phyloP scores from a whole-genome alignment of 2,888 invertebrate genomes.

The Ophion ventricosus region DNA sequence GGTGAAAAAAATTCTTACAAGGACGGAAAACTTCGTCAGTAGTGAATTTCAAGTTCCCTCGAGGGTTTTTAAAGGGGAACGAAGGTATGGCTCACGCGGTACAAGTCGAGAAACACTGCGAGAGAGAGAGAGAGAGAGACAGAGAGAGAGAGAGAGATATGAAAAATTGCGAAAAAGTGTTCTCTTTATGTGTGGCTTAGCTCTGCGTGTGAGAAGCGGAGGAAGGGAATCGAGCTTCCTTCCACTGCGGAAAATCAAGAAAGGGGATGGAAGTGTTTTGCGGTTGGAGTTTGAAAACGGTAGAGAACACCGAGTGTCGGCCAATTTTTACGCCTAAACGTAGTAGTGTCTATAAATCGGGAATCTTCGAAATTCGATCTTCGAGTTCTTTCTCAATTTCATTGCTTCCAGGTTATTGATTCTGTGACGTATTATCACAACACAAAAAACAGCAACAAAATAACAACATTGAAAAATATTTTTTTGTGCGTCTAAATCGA shows the following conservation, averaged over 20 bases:
- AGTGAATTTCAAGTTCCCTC: slow-evolving; percentile 64
- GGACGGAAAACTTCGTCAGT: slow-evolving; percentile 63
- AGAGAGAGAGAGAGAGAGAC: slow-evolving; percentile 8
- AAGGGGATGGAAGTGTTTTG: slow-evolving; percentile 7
- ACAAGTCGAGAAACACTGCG: slow-evolving; percentile 13
- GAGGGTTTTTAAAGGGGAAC: slow-evolving; percentile 56
- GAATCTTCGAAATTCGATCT: slow-evolving; percentile 9
- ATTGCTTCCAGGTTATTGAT: too few relatives aligned
- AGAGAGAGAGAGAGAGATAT: slow-evolving; percentile 8
- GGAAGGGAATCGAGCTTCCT: neutral
- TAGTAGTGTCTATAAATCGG: neutral
- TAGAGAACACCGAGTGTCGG: neutral
- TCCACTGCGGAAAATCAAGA: neutral
- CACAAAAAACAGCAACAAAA: too few relatives aligned
- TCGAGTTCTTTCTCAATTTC: too few relatives aligned
- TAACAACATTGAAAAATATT: too few relatives aligned
- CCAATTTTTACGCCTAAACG: neutral
- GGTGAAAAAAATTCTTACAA: slow-evolving; percentile 43
- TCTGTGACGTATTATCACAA: too few relatives aligned
- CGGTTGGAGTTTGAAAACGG: neutral
- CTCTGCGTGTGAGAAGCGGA: slow-evolving; percentile 16
- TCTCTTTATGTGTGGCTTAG: slow-evolving; percentile 32
- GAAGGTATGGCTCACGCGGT: slow-evolving; percentile 14
- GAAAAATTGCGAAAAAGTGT: slow-evolving; percentile 12
- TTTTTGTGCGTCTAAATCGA: too few relatives aligned